These are phyloP conservation scores for Mustela lutreola DNA, from an alignment of 2,113 vertebrate species.

Conservation along the genomic window DNA sequence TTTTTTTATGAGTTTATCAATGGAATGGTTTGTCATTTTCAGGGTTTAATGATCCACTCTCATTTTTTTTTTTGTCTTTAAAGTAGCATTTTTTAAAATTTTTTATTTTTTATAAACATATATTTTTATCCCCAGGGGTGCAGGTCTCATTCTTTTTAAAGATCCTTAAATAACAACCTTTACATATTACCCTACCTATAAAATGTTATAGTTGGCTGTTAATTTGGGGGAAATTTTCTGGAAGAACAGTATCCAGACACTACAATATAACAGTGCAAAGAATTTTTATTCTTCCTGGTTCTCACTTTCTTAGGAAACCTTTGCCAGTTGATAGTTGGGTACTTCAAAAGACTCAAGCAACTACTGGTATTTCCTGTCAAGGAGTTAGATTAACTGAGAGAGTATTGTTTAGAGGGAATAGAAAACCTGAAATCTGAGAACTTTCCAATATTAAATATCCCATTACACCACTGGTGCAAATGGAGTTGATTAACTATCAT, in stretches of 20 bases:
- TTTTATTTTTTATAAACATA: no score
- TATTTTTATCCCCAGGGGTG: no score
- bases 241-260: not conserved
- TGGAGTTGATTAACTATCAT: not conserved
- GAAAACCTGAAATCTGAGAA: not conserved
- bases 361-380: not conserved
- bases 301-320: not conserved
- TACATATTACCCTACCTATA: not conserved
- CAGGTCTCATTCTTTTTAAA: no score
- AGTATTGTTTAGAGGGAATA: not conserved
- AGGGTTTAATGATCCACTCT: no score
- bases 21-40: no score
- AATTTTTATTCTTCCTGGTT: not conserved
- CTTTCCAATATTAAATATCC: not conserved
- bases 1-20: no score
- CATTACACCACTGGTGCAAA: not conserved
- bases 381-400: not conserved
- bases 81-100: no score
- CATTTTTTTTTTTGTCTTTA: no score
- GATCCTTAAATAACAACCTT: no score
- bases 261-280: not conserved
- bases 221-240: not conserved
- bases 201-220: not conserved
- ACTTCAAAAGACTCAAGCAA: not conserved
- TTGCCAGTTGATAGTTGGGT: not conserved